Percentiles rank a stretch among this genome's conserved stretches.
Evolutionary conservation across 2,797 vertebrate genomes (phyloP).

Genomic region (Chlorospingus flavigularis): DNA sequence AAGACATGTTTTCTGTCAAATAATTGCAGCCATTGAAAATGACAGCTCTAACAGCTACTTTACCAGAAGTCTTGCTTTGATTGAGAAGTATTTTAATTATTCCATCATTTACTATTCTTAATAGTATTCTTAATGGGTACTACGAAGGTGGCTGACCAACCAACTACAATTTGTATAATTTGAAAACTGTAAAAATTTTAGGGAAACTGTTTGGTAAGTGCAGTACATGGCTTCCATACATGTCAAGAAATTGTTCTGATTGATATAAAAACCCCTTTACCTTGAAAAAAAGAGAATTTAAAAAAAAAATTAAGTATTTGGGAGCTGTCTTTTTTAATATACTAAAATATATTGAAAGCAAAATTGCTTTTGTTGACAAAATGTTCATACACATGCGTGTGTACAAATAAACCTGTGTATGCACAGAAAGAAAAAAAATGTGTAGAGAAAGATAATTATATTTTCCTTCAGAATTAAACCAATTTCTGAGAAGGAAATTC

Average conservation of each 20-base stretch:
- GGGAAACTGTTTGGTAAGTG: not conserved
- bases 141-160: not conserved
- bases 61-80: not conserved
- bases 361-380: not conserved
- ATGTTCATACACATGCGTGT: accelerated
- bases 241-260: not conserved
- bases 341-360: not conserved
- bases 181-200: not conserved
- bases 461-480: not conserved
- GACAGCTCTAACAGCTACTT: not conserved
- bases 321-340: not conserved
- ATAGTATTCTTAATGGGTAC: not conserved
- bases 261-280: accelerated
- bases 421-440: not conserved
- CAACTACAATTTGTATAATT: not conserved
- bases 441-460: not conserved
- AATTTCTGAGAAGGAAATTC: not conserved
- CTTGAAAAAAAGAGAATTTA: not conserved
- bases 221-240: not conserved
- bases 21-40: not conserved
- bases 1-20: not conserved
- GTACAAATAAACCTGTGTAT: not conserved
- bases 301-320: not conserved
- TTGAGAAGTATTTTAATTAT: not conserved
- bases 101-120: not conserved